These are phyloP conservation scores for Sclerodermus sp. DNA, from an alignment of 2,888 invertebrate species.

Conservation along the genomic window DNA sequence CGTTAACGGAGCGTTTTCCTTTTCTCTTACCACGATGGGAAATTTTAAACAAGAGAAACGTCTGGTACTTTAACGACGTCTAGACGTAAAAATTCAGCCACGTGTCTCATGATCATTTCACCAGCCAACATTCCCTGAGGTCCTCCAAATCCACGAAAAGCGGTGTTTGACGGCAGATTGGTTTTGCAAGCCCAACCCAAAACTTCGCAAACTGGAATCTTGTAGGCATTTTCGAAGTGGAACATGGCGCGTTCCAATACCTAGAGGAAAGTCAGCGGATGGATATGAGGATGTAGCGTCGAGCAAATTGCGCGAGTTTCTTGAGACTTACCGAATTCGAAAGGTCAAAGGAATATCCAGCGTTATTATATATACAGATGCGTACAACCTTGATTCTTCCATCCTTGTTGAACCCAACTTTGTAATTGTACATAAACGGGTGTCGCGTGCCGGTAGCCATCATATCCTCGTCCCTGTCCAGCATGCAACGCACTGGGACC, in stretches of 20 bases:
- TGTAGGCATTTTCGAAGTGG: conserved; percentile 83
- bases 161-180: conserved; percentile 89
- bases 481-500: conserved; percentile 80
- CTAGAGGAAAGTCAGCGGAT: conserved; percentile 64
- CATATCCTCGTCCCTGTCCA: conserved; percentile 96
- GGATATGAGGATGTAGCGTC: too few relatives aligned
- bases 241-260: conserved; percentile 82
- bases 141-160: conserved; percentile 89
- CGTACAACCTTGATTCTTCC: conserved; percentile 77
- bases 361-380: conserved; percentile 77
- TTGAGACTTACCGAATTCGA: conserved; percentile 72
- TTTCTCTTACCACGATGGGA: too few relatives aligned
- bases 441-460: conserved; percentile 84
- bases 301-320: too few relatives aligned
- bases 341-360: conserved; percentile 80
- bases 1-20: too few relatives aligned
- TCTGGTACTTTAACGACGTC: conserved; percentile 66
- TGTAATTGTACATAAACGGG: conserved; percentile 85
- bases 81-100: conserved; percentile 71
- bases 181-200: conserved; percentile 80
- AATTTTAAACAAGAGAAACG: too few relatives aligned
- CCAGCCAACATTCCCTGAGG: conserved; percentile 89
- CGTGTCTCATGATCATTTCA: conserved; percentile 76
- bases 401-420: conserved; percentile 74
- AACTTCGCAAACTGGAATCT: conserved; percentile 73